Evolutionary conservation across 2,797 vertebrate genomes (phyloP).

Genomic region (Morus bassanus): DNA sequence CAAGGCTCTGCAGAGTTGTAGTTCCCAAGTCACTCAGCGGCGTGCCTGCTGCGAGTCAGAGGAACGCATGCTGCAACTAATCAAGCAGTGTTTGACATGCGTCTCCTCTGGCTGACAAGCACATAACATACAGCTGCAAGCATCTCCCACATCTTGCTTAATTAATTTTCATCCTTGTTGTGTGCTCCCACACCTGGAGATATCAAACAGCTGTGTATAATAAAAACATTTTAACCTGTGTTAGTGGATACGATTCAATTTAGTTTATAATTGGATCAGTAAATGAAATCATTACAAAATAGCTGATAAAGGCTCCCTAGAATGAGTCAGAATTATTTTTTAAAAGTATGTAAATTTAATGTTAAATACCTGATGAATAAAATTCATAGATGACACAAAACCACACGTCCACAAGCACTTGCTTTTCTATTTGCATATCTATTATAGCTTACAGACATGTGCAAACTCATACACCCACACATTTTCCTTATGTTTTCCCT

Average conservation of each 20-base stretch:
- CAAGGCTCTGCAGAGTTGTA: background rate
- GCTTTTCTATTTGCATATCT: conserved; percentile 56
- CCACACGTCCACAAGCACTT: conserved; percentile 59
- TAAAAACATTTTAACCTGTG: conserved; percentile 6
- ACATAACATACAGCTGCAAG: background rate
- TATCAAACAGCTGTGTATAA: conserved; percentile 30
- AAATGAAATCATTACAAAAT: conserved; percentile 26
- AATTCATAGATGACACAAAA: conserved; percentile 29
- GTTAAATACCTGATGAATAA: conserved; percentile 49
- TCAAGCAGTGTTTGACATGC: conserved; percentile 15
- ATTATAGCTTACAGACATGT: conserved; percentile 55
- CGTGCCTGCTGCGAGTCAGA: background rate
- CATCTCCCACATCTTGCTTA: conserved; percentile 44
- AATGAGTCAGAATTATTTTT: conserved; percentile 20
- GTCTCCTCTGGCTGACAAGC: conserved; percentile 32
- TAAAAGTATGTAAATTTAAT: conserved; percentile 17
- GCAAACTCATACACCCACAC: conserved; percentile 55
- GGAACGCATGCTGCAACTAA: background rate
- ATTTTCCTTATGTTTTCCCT: conserved; percentile 53
- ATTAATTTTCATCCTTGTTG: conserved; percentile 32
- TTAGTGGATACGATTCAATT: background rate
- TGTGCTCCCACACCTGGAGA: conserved; percentile 51
- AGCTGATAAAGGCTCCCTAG: conserved; percentile 36
- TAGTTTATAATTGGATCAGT: background rate
- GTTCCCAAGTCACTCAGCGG: background rate